A percentile compares a stretch with the other conserved stretches of the same genome.
phyloP scores from a whole-genome alignment of 1,140 invertebrate species.

The Zaprionus tsacasi region DNA sequence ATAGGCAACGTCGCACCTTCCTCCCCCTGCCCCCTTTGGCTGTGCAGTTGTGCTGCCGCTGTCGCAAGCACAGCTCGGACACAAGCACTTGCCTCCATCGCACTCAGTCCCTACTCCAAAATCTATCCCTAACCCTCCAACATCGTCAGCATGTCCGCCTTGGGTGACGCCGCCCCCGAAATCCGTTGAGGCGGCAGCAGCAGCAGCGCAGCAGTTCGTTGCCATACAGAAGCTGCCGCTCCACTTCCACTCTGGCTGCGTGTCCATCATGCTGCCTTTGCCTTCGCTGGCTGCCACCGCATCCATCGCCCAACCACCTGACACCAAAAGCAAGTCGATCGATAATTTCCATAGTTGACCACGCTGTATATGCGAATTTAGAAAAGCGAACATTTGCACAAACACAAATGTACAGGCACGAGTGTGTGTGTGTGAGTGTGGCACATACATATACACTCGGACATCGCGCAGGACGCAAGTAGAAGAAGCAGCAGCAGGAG shows the following conservation, averaged over 20 bases:
- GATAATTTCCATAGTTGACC: constrained; percentile 84
- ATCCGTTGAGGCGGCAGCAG: constrained; percentile 54
- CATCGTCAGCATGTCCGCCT: constrained; percentile 59
- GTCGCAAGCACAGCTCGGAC: constrained; percentile 37
- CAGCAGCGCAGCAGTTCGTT: constrained; percentile 41
- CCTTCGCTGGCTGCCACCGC: constrained; percentile 55
- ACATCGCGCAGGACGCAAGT: constrained; percentile 65
- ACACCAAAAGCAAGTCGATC: constrained; percentile 84
- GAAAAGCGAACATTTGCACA: constrained; percentile 81
- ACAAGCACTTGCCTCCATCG: constrained; percentile 33
- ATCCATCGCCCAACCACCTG: constrained; percentile 81
- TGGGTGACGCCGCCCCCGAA: constrained; percentile 74
- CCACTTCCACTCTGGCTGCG: constrained; percentile 62
- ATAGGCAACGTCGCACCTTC: constrained; percentile 25
- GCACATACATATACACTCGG: constrained; percentile 31
- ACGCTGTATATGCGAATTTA: constrained; percentile 84
- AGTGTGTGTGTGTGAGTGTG: constrained; percentile 26
- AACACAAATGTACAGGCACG: constrained; percentile 60
- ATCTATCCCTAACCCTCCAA: constrained; percentile 39
- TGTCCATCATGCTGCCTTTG: constrained; percentile 68
- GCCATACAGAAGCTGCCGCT: constrained; percentile 46
- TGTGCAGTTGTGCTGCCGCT: constrained; percentile 27
- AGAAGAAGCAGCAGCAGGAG: constrained; percentile 41
- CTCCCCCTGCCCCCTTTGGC: background rate
- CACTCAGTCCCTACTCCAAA: constrained; percentile 37